Percentiles rank a stretch among this genome's conserved stretches.
phyloP scores from a whole-genome alignment of 1,140 invertebrate species.

The Latrodectus geometricus region DNA sequence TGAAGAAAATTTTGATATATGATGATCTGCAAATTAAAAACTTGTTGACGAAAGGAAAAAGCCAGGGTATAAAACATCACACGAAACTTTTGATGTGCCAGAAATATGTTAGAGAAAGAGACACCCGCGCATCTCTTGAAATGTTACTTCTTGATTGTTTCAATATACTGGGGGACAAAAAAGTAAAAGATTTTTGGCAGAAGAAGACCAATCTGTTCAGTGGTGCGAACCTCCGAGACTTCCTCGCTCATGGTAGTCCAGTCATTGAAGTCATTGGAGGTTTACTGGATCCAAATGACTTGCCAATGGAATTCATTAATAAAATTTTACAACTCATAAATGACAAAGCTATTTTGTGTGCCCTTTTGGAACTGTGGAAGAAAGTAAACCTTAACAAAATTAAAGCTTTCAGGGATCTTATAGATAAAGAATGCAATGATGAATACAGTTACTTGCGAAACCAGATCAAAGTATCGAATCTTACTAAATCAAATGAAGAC shows the following conservation, averaged over 20 bases:
- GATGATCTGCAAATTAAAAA: constrained; percentile 12
- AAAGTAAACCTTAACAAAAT: background rate
- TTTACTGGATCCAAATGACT: background rate
- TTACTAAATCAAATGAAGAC: background rate
- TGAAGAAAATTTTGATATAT: constrained; percentile 31
- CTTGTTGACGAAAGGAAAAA: constrained; percentile 11
- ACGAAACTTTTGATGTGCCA: constrained; percentile 11
- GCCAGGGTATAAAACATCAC: constrained; percentile 10
- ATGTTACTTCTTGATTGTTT: constrained; percentile 37
- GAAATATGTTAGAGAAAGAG: constrained; percentile 15
- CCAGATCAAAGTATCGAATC: background rate
- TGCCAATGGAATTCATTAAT: constrained; percentile 7
- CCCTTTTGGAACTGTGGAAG: background rate
- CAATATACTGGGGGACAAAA: constrained; percentile 1
- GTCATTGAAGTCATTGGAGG: background rate
- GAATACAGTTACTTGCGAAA: background rate
- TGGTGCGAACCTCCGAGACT: background rate
- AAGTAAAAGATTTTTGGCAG: background rate
- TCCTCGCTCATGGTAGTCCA: constrained; percentile 20
- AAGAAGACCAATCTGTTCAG: constrained; percentile 9
- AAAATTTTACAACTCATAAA: constrained; percentile 33
- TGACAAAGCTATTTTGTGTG: background rate
- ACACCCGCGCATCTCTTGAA: constrained; percentile 19
- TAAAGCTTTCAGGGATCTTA: background rate
- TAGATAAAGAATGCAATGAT: background rate